A percentile compares a stretch with the other conserved stretches of the same genome.
Evolutionary conservation across 2,797 vertebrate genomes (phyloP).

Genomic region (Lacerta agilis): DNA sequence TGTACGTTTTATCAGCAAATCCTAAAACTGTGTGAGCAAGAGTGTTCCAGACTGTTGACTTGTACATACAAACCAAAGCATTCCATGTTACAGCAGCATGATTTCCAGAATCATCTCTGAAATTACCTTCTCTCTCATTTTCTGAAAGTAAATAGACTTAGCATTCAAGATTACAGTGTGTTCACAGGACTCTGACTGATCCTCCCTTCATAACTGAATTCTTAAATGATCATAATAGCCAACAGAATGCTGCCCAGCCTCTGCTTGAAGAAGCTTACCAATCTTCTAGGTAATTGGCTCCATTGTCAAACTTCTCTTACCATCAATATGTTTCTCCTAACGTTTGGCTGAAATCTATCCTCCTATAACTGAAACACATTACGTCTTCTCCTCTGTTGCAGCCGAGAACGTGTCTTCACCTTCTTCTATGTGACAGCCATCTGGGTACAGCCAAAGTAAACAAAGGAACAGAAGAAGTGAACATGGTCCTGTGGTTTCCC

Average conservation of each 20-base stretch:
- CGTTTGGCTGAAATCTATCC: background rate
- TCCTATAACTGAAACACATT: background rate
- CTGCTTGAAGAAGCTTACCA: background rate
- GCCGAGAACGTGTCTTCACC: background rate
- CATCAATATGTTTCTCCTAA: background rate
- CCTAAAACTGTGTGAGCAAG: background rate
- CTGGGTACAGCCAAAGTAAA: too few species aligned
- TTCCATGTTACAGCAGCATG: background rate
- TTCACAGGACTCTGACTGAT: background rate
- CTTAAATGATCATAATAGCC: too few species aligned
- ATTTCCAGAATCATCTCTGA: background rate
- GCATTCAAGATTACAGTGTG: background rate
- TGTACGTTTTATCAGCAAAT: background rate
- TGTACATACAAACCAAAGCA: background rate
- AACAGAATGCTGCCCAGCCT: too few species aligned
- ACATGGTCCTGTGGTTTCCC: too few species aligned
- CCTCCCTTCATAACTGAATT: background rate
- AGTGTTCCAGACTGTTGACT: background rate
- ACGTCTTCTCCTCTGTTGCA: background rate
- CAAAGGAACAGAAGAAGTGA: too few species aligned
- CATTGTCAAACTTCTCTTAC: background rate
- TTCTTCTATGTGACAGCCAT: background rate
- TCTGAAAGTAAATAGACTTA: background rate
- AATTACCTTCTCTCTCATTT: background rate
- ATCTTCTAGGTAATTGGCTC: background rate